phyloP scores from a whole-genome alignment of 2,888 invertebrate genomes.

The Chymomyza caudatula region DNA sequence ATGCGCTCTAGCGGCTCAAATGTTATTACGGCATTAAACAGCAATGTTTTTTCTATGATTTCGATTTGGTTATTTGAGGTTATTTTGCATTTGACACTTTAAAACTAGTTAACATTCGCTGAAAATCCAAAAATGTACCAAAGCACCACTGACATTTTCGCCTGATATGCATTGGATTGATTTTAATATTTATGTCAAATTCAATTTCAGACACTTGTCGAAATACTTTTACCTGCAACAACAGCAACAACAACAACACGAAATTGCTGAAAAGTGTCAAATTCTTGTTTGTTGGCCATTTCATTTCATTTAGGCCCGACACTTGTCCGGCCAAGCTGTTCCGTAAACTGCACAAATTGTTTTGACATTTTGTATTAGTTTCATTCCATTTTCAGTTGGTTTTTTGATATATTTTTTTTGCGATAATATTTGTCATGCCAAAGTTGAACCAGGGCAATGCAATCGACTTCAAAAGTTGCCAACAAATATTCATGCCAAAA shows the following conservation, averaged over 20 bases:
- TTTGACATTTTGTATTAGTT: background rate
- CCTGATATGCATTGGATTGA: background rate
- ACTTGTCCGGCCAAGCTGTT: background rate
- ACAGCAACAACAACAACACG: background rate
- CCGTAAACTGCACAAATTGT: background rate
- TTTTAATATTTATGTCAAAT: conserved; percentile 6
- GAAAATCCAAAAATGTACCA: background rate
- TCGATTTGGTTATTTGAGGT: background rate
- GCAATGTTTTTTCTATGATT: background rate
- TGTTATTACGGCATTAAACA: too few species aligned
- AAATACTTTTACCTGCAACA: background rate
- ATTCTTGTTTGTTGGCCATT: background rate
- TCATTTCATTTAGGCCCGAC: background rate
- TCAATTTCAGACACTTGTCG: background rate
- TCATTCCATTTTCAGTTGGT: background rate
- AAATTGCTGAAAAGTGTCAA: background rate
- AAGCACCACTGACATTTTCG: background rate
- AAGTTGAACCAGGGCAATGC: background rate
- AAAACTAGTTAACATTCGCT: background rate
- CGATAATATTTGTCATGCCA: background rate
- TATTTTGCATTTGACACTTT: background rate
- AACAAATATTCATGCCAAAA: background rate
- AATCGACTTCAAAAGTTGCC: background rate
- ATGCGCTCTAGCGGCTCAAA: too few species aligned
- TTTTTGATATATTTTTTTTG: background rate